Evolutionary conservation across 2,888 invertebrate genomes (phyloP), one percentile per base, ranked within the genome.

Genomic region (Eristalis pertinax): DNA sequence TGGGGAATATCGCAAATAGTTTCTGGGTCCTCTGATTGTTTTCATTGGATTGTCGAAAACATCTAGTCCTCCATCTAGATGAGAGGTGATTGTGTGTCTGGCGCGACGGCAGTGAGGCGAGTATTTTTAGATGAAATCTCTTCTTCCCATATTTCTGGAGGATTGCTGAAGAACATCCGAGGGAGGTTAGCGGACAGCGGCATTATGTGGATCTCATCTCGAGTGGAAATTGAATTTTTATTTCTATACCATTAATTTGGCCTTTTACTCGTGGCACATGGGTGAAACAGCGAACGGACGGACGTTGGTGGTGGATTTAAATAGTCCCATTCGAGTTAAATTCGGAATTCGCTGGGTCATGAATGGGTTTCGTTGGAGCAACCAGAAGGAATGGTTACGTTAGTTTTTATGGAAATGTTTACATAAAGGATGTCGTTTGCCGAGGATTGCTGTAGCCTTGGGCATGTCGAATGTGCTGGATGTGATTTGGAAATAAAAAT

Each of bases 141-240:
- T 60, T 60, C 60, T 60, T 26, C 26, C 1, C 60, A n/a, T 19
- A 50, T 50, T 50, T 50, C 50, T 50, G 63, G 32, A 15, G 11
- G 19, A 69, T 13, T 11, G 26, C 29, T 35, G n/a, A n/a, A 56
- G 62, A 50, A 35, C 13, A 65, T 73, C 35, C 7, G 32, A 1
- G 32, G 5, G 60, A 5, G 32, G 0, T 67, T 32, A 38, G 11
- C 8, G 11, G 19, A 22, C 15, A 8, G 56, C 43, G 60, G 29
- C 32, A 24, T 73, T 19, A 67, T 35, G 67, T 50, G 65, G 35
- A 67, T 50, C 72, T 73, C 67, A 35, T 62, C 50, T 79, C 73
- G 43, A 79, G 60, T 79, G 79, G 79, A 73, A 79, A 79, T 79
- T 67, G 67, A 67, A 62, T 67, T 73, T 73, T 67, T 72, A 73